Evolutionary conservation across 1,140 invertebrate genomes (phyloP).

Genomic region (Nasonia vitripennis): DNA sequence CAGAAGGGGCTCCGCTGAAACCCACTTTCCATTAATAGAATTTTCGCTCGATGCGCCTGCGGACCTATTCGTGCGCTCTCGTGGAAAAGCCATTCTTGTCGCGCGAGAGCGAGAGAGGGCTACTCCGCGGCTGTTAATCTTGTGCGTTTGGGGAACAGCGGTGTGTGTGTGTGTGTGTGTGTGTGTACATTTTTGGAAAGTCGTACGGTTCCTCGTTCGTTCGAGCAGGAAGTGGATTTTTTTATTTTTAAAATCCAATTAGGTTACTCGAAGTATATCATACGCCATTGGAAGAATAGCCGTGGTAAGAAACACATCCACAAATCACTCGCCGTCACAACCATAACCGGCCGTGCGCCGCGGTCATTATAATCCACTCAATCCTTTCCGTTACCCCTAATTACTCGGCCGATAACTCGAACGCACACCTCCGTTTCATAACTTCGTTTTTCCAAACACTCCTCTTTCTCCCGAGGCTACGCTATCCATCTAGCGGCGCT

Average conservation of each 20-base stretch:
- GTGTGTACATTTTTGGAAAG: no score
- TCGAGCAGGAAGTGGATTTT: no score
- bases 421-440: background rate
- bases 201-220: no score
- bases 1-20: background rate
- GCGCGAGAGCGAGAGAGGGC: background rate
- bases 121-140: background rate
- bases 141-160: no score
- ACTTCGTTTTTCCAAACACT: background rate
- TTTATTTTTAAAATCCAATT: no score
- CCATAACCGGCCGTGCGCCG: background rate
- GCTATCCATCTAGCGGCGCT: background rate
- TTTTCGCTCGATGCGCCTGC: conserved; percentile 14
- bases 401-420: background rate
- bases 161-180: no score
- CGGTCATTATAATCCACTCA: background rate
- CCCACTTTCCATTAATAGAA: conserved; percentile 46
- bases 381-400: conserved; percentile 21
- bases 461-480: background rate
- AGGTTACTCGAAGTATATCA: no score
- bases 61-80: background rate
- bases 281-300: no score
- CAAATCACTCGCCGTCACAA: background rate
- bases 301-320: background rate
- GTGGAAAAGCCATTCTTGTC: conserved; percentile 12